phyloP scores from a whole-genome alignment of 1,140 invertebrate genomes.

The Anastrepha obliqua region DNA sequence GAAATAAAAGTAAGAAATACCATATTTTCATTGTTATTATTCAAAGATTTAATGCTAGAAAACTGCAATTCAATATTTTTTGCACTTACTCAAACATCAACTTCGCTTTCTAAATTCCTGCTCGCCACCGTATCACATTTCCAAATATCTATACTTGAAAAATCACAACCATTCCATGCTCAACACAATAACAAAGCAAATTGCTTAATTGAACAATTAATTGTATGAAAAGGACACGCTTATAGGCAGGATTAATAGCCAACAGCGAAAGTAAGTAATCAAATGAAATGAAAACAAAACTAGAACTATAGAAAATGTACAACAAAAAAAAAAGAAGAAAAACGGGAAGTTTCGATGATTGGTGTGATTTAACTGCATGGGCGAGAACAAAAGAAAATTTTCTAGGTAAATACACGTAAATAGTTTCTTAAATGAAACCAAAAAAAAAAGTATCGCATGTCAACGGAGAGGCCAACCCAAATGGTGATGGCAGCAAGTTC shows the following conservation, averaged over 20 bases:
- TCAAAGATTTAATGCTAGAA: background rate
- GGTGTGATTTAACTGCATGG: constrained; percentile 50
- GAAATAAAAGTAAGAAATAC: background rate
- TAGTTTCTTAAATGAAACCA: constrained; percentile 26
- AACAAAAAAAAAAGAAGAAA: constrained; percentile 12
- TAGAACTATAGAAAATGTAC: constrained; percentile 2
- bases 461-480: background rate
- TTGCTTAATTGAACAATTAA: constrained; percentile 57
- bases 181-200: constrained; percentile 46
- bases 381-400: background rate
- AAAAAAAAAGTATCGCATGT: constrained; percentile 53
- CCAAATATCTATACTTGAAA: background rate
- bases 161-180: background rate
- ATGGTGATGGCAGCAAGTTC: background rate
- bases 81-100: background rate
- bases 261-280: background rate
- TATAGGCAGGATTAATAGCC: constrained; percentile 6
- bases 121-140: background rate
- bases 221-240: constrained; percentile 16
- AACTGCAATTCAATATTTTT: constrained; percentile 37
- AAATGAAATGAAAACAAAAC: constrained; percentile 12
- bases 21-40: background rate
- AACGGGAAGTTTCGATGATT: constrained; percentile 7
- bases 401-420: background rate
- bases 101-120: background rate